Base-by-base conservation (phyloP, 2,888 invertebrate genomes). In the Alloscopus bannaensis region DNA sequence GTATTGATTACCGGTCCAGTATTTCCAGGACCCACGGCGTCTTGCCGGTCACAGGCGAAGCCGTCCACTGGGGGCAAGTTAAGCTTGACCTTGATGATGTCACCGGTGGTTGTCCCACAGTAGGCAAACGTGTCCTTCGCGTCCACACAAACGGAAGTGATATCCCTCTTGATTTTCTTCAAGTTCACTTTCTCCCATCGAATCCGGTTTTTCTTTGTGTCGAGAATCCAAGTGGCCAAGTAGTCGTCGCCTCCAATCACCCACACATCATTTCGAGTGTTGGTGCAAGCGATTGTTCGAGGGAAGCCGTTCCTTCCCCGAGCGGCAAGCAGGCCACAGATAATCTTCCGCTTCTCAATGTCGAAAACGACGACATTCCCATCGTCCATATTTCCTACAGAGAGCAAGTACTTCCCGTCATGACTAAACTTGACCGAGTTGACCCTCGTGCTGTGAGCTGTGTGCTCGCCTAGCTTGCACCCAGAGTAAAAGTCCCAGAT, bases 311-410 rank as follows among this genome's bases (percentile, higher is more conserved):
- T 92, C 52, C 93, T 93, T 68, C 92, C 91, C 8, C 91, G 92
- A 81, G 93, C 90, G 8, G 91, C 91, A 52, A 88, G 89, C 16
- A 89, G 87, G 3, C 52, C 52, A 81, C 93, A 92, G 36, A 94
- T 92, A 3, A 90, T 88, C 65, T 88, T 88, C 75, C 88, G 89
- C 0, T 90, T 90, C 42, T 89, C 88, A 82, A 96, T 91, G 87
- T 96, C 93, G 93, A 94, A 97, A 0, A 97, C 92, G 52, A 96
- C 93, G 42, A 97, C 91, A 83, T 93, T 93, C 40, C 95, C 95
- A 65, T 84, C 97, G 88, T 97, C 97, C 78, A 94, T 91, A 0
- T 97, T 97, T 0, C 97, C 97, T 45, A 97, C 90, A 0, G 95
- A 94, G 40, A 95, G 91, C 85, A 97, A 90, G 88, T 93, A 96